Evolutionary conservation across 2,113 vertebrate species (phyloP), one percentile per base, ranked within the genome.

Genomic region (Cairina moschata): DNA sequence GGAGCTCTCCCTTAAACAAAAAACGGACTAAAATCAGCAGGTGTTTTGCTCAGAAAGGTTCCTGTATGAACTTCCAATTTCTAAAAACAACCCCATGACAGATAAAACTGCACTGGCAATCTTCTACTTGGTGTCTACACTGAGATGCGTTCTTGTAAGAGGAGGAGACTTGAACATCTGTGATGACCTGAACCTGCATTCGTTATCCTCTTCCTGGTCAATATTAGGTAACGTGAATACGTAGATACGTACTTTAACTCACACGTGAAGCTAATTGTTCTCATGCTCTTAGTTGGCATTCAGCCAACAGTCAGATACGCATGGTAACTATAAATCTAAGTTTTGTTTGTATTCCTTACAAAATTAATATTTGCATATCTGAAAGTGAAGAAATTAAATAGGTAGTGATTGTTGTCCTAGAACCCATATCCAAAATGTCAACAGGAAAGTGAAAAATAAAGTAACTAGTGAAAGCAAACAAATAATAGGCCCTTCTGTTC

Each of bases 311-410:
- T n/a, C 75, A 83, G 85, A 95, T 94, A 73, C 10, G 63, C 32
- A 52, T 0, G 13, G 9, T 55, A 52, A 29, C 52, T 75, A 44
- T 31, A 20, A 62, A 50, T 69, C 34, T 40, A 76, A 68, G 44
- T 60, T 91, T 66, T 86, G n/a, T 46, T 90, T 91, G 52, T 62
- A 59, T 18, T 58, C 40, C 60, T 86, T 82, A 71, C 7, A 58
- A 83, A 60, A 96, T 65, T 59, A 86, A 48, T 60, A 69, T 88
- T 86, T 94, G 38, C 42, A 89, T 90, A 94, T 87, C 71, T 95
- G 83, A 87, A 79, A 83, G 91, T 46, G 11, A 88, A 91, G 77
- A 78, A 31, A 60, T 59, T 13, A n/a, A 73, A 86, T 84, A 92
- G n/a, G 8, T 56, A 87, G 38, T 36, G 44, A 58, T 31, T 69